These are phyloP conservation scores for Brotula barbata DNA, from an alignment of 2,797 vertebrate species.

Conservation along the genomic window DNA sequence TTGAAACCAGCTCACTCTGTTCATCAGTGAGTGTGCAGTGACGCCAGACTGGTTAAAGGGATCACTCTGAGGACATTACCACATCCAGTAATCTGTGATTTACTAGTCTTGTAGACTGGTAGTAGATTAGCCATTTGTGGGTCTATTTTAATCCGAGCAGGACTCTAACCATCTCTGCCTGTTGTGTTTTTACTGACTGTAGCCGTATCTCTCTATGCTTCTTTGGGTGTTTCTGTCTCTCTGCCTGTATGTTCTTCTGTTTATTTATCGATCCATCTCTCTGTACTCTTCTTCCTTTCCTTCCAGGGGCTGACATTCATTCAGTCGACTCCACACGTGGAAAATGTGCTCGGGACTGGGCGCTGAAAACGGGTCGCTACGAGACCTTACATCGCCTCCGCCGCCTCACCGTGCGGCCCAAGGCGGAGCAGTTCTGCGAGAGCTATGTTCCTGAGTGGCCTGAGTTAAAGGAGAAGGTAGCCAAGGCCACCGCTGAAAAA, in stretches of 20 bases:
- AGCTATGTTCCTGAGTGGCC: slow-evolving; percentile 83
- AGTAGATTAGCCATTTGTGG: slow-evolving; percentile 43
- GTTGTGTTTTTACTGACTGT: not conserved
- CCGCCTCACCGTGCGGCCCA: slow-evolving; percentile 74
- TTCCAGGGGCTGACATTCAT: slow-evolving; percentile 82
- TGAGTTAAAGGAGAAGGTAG: slow-evolving; percentile 74
- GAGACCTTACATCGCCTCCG: slow-evolving; percentile 74
- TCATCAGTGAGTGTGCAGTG: slow-evolving; percentile 19
- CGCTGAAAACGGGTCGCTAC: slow-evolving; percentile 83
- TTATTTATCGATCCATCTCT: slow-evolving; percentile 6
- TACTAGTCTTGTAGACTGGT: slow-evolving; percentile 33
- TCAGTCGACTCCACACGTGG: slow-evolving; percentile 79
- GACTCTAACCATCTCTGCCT: slow-evolving; percentile 6
- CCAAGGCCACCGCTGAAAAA: slow-evolving; percentile 73
- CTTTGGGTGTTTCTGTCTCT: no score
- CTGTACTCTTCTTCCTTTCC: not conserved
- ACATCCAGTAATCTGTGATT: slow-evolving; percentile 61
- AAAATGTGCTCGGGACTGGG: slow-evolving; percentile 85
- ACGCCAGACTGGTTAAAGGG: slow-evolving; percentile 56
- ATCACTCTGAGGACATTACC: slow-evolving; percentile 57
- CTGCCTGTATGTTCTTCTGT: no score
- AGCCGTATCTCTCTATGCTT: no score
- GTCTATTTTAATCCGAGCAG: slow-evolving; percentile 29
- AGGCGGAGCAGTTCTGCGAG: slow-evolving; percentile 80
- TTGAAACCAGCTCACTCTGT: slow-evolving; percentile 42